Base-by-base conservation (phyloP, 35 echinoderm and acorn worm species). In the Ophioderma brevispina region DNA sequence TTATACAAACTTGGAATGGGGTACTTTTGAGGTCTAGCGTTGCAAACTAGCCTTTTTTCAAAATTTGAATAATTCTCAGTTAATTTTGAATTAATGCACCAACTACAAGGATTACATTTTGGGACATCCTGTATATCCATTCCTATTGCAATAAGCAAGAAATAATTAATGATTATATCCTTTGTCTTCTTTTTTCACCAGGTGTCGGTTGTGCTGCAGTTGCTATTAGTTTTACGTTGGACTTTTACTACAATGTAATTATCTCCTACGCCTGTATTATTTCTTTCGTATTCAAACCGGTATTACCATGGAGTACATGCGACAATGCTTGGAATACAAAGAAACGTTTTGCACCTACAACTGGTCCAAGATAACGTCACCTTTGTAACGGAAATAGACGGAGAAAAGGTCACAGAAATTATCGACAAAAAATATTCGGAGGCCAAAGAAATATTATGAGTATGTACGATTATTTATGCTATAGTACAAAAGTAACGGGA, bases 191-290 rank as follows among this genome's bases (percentile, higher is more conserved):
- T 11, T 70, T 70, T 30, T 70, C 28, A 2, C 6, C 91, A 99
- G 97, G 97, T 80, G 90, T 99, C 37, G 97, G 97, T 18, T 99
- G 83, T 82, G 94, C 93, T 13, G 91, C 95, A 55, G 90, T 99
- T 28, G 42, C 91, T 55, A 92, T 99, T 25, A 94, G 93, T 31
- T 99, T 99, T 80, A 95, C 90, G 37, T 93, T 99, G 17, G 97
- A 99, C 80, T 99, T 94, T 90, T 99, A 95, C 85, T 99, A 99
- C 91, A 99, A 99, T 81, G 97, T 99, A 35, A 99, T 99, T 77
- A 99, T 99, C 75, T 95, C 93, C 0, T 99, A 92, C 56, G 94
- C 97, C 13, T 63, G 95, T 32, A 95, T 95, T 80, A 95, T 95
- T 77, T 95, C 95, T 82, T 87, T 99, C 50, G 97, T 94, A 0